phyloP scores from a whole-genome alignment of 2,113 vertebrate genomes.

The Aplodontia rufa region DNA sequence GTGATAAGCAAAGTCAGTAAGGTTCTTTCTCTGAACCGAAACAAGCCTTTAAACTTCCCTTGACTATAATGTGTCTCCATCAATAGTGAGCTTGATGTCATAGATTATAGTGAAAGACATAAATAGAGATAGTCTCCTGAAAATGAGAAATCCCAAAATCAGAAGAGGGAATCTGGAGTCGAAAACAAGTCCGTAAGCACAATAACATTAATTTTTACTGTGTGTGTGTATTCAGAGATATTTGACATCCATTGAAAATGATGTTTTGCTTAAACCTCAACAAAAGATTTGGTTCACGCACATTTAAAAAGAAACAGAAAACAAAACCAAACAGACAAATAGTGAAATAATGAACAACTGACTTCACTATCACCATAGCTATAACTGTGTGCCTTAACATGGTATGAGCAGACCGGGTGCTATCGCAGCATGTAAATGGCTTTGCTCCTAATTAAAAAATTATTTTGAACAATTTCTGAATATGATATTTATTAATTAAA shows the following conservation, averaged over 20 bases:
- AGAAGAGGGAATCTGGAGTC: not conserved
- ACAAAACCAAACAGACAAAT: too few species aligned
- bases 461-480: not conserved
- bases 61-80: not conserved
- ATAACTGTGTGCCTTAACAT: not conserved
- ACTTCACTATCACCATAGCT: too few species aligned
- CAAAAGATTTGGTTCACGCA: not conserved
- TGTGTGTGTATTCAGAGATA: not conserved
- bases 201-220: not conserved
- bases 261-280: not conserved
- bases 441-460: not conserved
- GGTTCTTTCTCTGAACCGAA: conserved; percentile 33
- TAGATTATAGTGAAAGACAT: not conserved
- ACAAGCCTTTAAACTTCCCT: conserved; percentile 6
- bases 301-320: not conserved
- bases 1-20: not conserved
- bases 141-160: not conserved
- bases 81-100: not conserved
- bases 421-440: fast-evolving
- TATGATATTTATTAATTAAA: not conserved
- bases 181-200: not conserved
- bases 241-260: not conserved
- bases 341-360: not conserved
- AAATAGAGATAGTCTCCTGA: not conserved
- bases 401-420: not conserved